phyloP scores from a whole-genome alignment of 2,888 invertebrate species.

The Imbricaverruca yamaguchii region DNA sequence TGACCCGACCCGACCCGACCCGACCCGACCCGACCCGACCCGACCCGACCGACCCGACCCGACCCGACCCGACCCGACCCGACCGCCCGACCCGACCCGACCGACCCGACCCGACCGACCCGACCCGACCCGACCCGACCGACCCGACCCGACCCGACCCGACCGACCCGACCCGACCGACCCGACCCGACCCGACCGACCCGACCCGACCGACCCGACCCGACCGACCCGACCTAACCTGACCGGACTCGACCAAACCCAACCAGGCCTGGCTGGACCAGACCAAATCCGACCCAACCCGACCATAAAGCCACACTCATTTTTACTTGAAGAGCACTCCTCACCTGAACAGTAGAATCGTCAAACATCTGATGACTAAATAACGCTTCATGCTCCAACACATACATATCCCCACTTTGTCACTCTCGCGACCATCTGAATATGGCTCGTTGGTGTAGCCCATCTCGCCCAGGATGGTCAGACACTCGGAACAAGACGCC shows the following conservation, averaged over 20 bases:
- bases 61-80: conserved; percentile 17
- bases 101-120: neutral
- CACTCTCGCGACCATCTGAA: no score
- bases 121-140: neutral
- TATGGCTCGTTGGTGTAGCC: no score
- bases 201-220: conserved; percentile 12
- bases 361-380: no score
- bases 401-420: no score
- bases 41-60: conserved; percentile 17
- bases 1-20: conserved; percentile 5
- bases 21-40: conserved; percentile 17
- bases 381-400: no score
- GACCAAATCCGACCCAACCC: no score
- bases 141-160: neutral
- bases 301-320: no score
- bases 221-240: neutral
- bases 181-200: conserved; percentile 17
- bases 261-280: no score
- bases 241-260: neutral
- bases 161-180: conserved; percentile 16
- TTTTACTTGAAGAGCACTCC: no score
- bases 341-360: no score
- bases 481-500: no score
- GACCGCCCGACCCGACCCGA: conserved; percentile 10
- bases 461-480: no score